Evolutionary conservation across 1,140 invertebrate genomes (phyloP).

Genomic region (Chionoecetes opilio): DNA sequence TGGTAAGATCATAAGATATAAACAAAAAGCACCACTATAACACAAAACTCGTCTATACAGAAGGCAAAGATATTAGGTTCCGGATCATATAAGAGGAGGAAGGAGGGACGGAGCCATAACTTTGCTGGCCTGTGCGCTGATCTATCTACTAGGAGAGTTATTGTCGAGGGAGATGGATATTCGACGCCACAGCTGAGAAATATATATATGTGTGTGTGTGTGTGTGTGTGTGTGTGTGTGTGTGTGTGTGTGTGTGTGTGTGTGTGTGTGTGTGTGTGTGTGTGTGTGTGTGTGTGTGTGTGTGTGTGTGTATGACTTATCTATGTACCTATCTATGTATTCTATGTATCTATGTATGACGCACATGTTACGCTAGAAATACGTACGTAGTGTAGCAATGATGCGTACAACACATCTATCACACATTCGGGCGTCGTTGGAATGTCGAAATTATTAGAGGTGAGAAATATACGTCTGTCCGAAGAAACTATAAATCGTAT

Average conservation of each 20-base stretch:
- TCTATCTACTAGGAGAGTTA: conserved; percentile 28
- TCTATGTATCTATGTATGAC: neutral
- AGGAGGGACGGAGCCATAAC: neutral
- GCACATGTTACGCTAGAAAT: too few species aligned
- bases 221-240: neutral
- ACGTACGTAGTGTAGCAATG: too few species aligned
- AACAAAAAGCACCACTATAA: neutral
- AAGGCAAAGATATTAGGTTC: neutral
- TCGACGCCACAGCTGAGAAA: neutral
- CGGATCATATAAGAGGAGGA: neutral
- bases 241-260: neutral
- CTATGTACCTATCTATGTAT: too few species aligned
- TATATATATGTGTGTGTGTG: neutral
- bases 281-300: neutral
- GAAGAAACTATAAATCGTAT: too few species aligned
- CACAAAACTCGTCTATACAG: neutral
- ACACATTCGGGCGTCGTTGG: too few species aligned
- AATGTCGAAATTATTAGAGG: too few species aligned
- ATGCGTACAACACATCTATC: too few species aligned
- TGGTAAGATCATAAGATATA: neutral
- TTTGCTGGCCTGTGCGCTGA: neutral
- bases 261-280: neutral
- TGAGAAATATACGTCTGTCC: too few species aligned
- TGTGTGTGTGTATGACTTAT: neutral
- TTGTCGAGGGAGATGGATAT: neutral